Conservation (phyloP, 2,888 invertebrate genomes). For the Ceramica pisi region DNA sequence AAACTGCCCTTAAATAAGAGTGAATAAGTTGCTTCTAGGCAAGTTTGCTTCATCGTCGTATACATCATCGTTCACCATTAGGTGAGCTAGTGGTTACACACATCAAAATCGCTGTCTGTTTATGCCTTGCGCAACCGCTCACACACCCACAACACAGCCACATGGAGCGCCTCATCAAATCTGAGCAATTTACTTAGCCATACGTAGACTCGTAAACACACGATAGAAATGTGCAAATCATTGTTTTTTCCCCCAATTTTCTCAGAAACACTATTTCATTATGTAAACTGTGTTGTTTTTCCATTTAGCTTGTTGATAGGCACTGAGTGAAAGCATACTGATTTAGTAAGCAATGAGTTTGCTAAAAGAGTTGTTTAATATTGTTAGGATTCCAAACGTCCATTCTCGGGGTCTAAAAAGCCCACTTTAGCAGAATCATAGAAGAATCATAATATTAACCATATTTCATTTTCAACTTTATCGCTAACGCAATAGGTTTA, state of each 20-base stretch:
- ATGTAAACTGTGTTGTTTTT: constrained; percentile 38
- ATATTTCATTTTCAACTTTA: no score
- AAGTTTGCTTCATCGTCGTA: no score
- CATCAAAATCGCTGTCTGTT: neutral
- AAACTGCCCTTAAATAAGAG: no score
- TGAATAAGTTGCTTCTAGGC: no score
- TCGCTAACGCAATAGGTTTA: no score
- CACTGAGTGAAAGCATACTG: constrained; percentile 21
- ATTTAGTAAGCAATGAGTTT: constrained; percentile 29
- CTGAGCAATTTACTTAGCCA: constrained; percentile 56
- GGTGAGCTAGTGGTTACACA: no score
- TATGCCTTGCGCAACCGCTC: neutral
- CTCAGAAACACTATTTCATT: constrained; percentile 28
- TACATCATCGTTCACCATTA: no score
- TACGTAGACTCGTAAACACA: constrained; percentile 47
- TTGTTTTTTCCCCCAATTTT: constrained; percentile 40
- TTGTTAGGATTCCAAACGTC: no score
- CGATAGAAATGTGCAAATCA: constrained; percentile 61
- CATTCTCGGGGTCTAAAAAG: no score
- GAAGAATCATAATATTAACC: no score
- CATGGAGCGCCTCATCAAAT: constrained; percentile 47
- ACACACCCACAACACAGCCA: constrained; percentile 17
- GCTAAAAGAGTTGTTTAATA: constrained; percentile 13
- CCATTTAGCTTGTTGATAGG: constrained; percentile 7
- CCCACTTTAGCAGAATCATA: no score